Conservation (phyloP, 2,113 vertebrate species). For the Salminus brasiliensis region DNA sequence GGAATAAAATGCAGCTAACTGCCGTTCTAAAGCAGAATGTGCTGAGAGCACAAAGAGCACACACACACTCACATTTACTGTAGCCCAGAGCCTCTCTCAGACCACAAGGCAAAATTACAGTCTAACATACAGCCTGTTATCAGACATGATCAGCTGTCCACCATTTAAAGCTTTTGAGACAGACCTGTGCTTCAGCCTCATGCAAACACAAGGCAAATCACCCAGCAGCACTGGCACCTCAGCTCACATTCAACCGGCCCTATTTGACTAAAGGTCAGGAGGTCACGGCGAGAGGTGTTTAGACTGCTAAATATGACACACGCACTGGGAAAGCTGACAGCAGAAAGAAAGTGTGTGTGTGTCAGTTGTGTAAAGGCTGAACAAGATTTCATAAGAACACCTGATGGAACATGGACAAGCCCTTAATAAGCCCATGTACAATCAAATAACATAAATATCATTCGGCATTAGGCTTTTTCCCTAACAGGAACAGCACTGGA, state of each 20-base stretch:
- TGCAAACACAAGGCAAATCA: constrained; percentile 65
- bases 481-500: too few relatives aligned
- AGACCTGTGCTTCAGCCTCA: constrained; percentile 27
- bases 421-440: too few relatives aligned
- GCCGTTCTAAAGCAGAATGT: background rate
- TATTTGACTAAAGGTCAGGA: constrained; percentile 34
- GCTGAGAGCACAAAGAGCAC: background rate
- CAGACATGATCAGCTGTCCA: background rate
- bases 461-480: too few relatives aligned
- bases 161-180: constrained; percentile 15
- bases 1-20: background rate
- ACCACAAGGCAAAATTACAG: constrained; percentile 15
- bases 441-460: too few relatives aligned
- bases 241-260: constrained; percentile 54
- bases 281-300: background rate
- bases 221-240: background rate
- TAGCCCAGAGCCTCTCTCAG: background rate
- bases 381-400: too few relatives aligned
- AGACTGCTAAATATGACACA: background rate
- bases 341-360: background rate
- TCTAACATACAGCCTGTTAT: background rate
- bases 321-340: background rate
- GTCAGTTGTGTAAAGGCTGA: too few relatives aligned
- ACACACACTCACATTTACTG: background rate
- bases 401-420: too few relatives aligned